phyloP scores from a whole-genome alignment of 2,797 vertebrate genomes.

The Danio tinwini region DNA sequence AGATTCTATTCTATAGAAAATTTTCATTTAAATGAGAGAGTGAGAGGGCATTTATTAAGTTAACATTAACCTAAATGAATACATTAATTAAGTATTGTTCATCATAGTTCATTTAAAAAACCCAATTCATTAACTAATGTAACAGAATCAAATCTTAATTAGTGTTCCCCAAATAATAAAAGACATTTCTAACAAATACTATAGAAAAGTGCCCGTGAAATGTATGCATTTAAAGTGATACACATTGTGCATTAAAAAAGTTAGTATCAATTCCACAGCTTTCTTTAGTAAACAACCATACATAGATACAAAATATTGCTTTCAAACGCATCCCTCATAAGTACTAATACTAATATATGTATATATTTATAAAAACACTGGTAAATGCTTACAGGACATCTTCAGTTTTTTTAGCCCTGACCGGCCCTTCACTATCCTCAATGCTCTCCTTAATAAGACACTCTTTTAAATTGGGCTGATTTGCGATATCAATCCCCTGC shows the following conservation, averaged over 20 bases:
- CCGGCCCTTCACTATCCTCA: conserved; percentile 68
- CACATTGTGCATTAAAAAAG: background rate
- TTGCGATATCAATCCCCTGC: conserved; percentile 72
- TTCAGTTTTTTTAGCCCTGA: conserved; percentile 51
- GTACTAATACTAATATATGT: background rate
- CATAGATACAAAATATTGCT: conserved; percentile 5
- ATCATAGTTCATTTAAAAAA: too few species aligned
- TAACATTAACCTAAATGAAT: too few species aligned
- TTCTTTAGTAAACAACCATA: background rate
- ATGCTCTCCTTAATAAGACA: conserved; percentile 86
- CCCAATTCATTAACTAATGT: background rate
- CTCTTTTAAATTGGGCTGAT: conserved; percentile 86
- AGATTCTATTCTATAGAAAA: too few species aligned
- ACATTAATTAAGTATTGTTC: too few species aligned
- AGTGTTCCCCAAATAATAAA: background rate
- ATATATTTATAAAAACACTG: background rate
- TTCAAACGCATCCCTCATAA: conserved; percentile 27
- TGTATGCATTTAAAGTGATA: conserved; percentile 26
- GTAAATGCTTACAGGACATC: conserved; percentile 35
- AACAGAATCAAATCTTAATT: background rate
- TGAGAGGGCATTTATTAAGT: too few species aligned
- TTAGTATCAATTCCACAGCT: conserved; percentile 36
- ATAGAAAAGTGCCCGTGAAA: conserved; percentile 34
- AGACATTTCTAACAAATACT: background rate
- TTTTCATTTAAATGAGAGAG: too few species aligned